Base-by-base conservation (phyloP, 2,888 invertebrate species). In the Sinodicranocentrus sp. region DNA sequence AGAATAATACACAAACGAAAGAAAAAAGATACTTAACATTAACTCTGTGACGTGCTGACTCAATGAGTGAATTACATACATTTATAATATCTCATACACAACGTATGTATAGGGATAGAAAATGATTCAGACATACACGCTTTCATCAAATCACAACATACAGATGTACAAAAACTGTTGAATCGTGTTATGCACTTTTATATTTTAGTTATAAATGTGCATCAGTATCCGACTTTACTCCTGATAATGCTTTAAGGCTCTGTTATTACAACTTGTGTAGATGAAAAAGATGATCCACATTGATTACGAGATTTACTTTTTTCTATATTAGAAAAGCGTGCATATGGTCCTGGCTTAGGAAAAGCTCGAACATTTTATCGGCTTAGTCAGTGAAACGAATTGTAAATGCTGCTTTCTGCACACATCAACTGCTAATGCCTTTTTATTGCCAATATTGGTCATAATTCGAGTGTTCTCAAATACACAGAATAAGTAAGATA, bases 271-370 rank as follows among this genome's bases (percentile, higher is more conserved):
- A 65, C 39, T 43, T 28, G 25, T n/a, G n/a, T 28, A 8, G 48
- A 48, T 21, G 25, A 39, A 63, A 39, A 52, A 44, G 80, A 80
- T 80, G 80, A 57, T 80, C 80, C 54, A 80, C 80, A 80, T 80
- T 80, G 80, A 80, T 80, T 72, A 71, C 61, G 63, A 63, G 48
- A 63, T 71, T 78, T 19, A 44, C 67, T 68, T 68, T 57, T 54
- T 48, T 26, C 39, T 19, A 8, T 44, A 6, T 26, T n/a, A 6
- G 44, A 44, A 61, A 43, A 1, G 72, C 21, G 26, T 44, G 43
- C 2, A n/a, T 48, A 26, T 25, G 33, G n/a, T 54, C 43, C 44
- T 54, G 17, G 19, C 19, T 54, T 5, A 10, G 3, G 33, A 26
- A 59, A 43, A 57, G 28, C 19, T 52, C 48, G 19, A 70, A 48